A percentile compares a stretch with the other conserved stretches of the same genome.
Evolutionary conservation across 2,113 vertebrate species (phyloP).

Genomic region (Choloepus hoffmanni): DNA sequence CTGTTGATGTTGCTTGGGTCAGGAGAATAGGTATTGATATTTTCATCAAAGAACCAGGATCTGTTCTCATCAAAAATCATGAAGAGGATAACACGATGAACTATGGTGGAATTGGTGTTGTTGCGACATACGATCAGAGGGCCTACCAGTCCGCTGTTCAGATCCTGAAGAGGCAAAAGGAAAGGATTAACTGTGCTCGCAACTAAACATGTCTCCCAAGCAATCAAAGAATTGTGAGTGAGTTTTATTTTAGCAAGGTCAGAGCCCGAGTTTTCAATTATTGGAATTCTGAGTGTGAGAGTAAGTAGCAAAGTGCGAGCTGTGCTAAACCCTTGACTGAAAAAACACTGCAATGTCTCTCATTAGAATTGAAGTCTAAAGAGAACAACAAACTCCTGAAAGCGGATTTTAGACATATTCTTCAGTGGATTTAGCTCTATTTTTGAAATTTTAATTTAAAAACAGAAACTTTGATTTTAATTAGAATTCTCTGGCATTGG

Average conservation of each 20-base stretch:
- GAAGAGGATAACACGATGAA: conserved; percentile 89
- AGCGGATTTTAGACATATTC: background rate
- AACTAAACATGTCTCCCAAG: background rate
- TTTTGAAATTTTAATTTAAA: conserved; percentile 40
- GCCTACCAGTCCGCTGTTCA: conserved; percentile 90
- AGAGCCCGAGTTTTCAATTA: background rate
- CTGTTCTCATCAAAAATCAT: conserved; percentile 90
- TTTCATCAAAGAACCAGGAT: conserved; percentile 91
- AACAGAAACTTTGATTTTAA: background rate
- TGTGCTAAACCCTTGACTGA: background rate
- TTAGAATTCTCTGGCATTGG: background rate
- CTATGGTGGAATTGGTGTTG: conserved; percentile 73
- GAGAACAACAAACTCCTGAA: background rate
- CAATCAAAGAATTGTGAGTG: background rate
- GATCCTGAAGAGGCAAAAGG: conserved; percentile 83
- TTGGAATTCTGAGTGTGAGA: background rate
- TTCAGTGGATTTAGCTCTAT: background rate
- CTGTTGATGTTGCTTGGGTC: conserved; percentile 82
- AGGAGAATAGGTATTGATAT: conserved; percentile 86
- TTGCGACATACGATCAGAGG: conserved; percentile 87
- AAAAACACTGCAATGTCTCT: background rate
- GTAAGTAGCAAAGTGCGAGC: background rate
- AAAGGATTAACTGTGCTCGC: background rate
- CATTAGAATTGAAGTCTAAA: background rate
- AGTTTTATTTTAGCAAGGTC: background rate